phyloP scores from a whole-genome alignment of 2,797 vertebrate genomes.

The Sitta carolinensis region DNA sequence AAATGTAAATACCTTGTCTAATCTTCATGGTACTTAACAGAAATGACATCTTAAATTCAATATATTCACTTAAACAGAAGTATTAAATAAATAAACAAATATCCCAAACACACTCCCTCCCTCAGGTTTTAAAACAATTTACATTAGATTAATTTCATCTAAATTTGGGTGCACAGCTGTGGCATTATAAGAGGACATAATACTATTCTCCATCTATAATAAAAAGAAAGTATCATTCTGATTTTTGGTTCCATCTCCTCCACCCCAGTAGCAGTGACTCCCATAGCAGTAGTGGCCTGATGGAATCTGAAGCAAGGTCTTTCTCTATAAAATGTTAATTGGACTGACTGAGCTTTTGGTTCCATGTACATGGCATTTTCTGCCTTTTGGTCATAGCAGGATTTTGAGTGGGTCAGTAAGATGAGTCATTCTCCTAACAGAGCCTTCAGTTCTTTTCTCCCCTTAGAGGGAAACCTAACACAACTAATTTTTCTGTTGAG shows the following conservation, averaged over 20 bases:
- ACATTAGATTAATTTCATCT: background rate
- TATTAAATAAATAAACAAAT: background rate
- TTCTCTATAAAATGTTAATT: background rate
- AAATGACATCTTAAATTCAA: background rate
- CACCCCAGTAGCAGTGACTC: background rate
- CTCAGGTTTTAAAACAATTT: background rate
- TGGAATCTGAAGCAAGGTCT: background rate
- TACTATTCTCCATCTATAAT: background rate
- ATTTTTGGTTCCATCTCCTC: background rate
- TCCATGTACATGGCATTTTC: background rate
- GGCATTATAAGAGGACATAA: background rate
- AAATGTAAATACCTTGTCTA: background rate
- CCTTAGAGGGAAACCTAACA: background rate
- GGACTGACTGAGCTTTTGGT: background rate
- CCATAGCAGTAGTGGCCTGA: background rate
- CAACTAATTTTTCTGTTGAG: background rate
- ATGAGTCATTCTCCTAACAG: background rate
- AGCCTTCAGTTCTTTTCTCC: background rate
- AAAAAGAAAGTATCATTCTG: background rate
- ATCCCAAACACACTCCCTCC: background rate
- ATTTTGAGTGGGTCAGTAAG: background rate
- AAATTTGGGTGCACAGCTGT: background rate
- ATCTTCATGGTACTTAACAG: background rate
- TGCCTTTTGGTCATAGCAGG: background rate
- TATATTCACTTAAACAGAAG: background rate